Evolutionary conservation across 2,888 invertebrate genomes (phyloP).

Genomic region (Drosophila testacea): DNA sequence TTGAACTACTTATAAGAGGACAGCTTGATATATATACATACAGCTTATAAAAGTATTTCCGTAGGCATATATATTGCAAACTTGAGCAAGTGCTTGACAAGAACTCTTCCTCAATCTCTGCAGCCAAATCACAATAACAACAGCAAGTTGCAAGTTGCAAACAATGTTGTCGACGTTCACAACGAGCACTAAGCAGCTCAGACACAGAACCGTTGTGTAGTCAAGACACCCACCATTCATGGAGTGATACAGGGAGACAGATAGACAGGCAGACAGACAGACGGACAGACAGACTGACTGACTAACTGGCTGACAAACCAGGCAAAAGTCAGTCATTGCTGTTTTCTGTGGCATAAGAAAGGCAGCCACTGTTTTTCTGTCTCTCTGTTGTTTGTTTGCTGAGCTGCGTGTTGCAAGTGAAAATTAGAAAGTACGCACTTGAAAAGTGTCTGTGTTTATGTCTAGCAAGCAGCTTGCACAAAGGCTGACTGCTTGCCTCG

Average conservation of each 20-base stretch:
- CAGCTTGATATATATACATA: not conserved
- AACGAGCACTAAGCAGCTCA: conserved; percentile 61
- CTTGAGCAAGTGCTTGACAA: conserved; percentile 25
- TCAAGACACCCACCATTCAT: conserved; percentile 68
- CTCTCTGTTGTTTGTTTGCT: conserved; percentile 51
- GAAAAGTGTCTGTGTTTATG: conserved; percentile 77
- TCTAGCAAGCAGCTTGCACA: conserved; percentile 63
- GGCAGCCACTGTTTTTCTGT: conserved; percentile 52
- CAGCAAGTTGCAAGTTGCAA: conserved; percentile 13
- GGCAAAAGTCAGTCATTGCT: conserved; percentile 57
- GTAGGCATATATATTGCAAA: conserved; percentile 23
- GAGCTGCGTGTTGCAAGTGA: conserved; percentile 74
- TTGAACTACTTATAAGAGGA: conserved; percentile 6
- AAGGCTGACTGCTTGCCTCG: conserved; percentile 16
- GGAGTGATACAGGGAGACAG: conserved; percentile 23
- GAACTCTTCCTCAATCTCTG: conserved; percentile 22
- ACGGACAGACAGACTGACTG: conserved; percentile 12
- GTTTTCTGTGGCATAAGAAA: conserved; percentile 48
- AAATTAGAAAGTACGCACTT: conserved; percentile 81
- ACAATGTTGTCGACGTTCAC: conserved; percentile 34
- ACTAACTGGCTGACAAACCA: conserved; percentile 34
- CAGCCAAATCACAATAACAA: conserved; percentile 31
- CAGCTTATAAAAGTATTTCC: conserved; percentile 5
- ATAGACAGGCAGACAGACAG: conserved; percentile 17
- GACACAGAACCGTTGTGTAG: conserved; percentile 54